Base-by-base conservation (phyloP, 2,888 invertebrate genomes). In the Aradus depressus region DNA sequence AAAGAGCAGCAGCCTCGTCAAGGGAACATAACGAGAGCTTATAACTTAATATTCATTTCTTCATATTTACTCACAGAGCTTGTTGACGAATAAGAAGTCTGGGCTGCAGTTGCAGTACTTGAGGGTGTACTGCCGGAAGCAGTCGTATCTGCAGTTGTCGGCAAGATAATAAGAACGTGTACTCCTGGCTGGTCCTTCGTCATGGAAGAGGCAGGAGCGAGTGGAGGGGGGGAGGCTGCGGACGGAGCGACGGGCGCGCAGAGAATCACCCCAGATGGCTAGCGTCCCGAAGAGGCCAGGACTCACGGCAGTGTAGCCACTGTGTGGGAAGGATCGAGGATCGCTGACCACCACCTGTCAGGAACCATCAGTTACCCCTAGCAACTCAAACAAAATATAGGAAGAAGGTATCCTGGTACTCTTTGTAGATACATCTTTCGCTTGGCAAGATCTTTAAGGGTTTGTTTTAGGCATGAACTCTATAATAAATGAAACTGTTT, bases 71-170 rank as follows among this genome's bases (percentile, higher is more conserved):
- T n/a, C n/a, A n/a, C n/a, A n/a, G n/a, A n/a, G n/a, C 26, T 53
- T 26, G 28, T 58, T 48, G 14, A 54, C 52, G 26, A 61, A 62
- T 50, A 58, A 59, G 53, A 66, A 66, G 44, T 64, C 62, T 1
- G 65, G 64, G 16, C 61, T 60, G 52, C 66, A 66, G 45, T 62
- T 62, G 55, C 66, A 66, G 23, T 60, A 60, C 26, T 61, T 44
- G 23, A 60, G 43, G 12, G 60, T 56, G 54, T 64, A 58, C 19
- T 60, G 48, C 43, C 60, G 60, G 41, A 60, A 62, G 55, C 66
- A 66, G 26, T 61, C 58, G 3, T 61, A 56, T 19, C 61, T 52
- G 52, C 66, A 66, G 52, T 64, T 65, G 14, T 62, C 59, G 31
- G 61, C 56, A 16, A 58, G 53, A 54, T 65, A 64, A 26, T 55